phyloP scores from a whole-genome alignment of 2,888 invertebrate genomes.

The Trypoxylon attenuatum region DNA sequence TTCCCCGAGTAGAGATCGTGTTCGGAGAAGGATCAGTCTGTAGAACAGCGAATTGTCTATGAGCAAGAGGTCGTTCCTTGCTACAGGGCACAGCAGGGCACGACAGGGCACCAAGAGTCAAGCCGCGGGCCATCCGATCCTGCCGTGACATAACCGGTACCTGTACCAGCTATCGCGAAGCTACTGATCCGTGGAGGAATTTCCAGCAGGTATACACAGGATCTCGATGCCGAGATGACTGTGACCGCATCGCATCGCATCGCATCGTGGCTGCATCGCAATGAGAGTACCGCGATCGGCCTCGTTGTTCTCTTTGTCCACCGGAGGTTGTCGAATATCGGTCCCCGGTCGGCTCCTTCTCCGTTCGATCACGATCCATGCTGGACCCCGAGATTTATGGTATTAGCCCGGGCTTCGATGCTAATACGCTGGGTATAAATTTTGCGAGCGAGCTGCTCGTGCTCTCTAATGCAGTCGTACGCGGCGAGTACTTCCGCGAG shows the following conservation, averaged over 20 bases:
- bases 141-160: constrained; percentile 56
- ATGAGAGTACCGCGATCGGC: constrained; percentile 39
- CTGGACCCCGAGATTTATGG: constrained; percentile 31
- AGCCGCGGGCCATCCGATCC: constrained; percentile 53
- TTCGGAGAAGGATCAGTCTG: too few species aligned
- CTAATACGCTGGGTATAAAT: constrained; percentile 28
- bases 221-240: constrained; percentile 45
- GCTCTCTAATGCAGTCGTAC: neutral
- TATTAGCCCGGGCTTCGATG: constrained; percentile 34
- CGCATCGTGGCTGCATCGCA: constrained; percentile 34
- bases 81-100: constrained; percentile 1
- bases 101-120: too few species aligned
- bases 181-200: constrained; percentile 57
- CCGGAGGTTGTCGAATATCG: constrained; percentile 49
- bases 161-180: constrained; percentile 50
- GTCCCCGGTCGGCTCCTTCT: constrained; percentile 39
- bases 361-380: constrained; percentile 39
- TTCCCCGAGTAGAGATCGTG: too few species aligned
- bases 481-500: neutral
- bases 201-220: constrained; percentile 44
- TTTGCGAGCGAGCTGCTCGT: neutral
- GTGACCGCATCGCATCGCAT: constrained; percentile 30
- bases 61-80: constrained; percentile 40
- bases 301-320: constrained; percentile 38
- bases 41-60: too few species aligned